Percentiles rank a stretch among this genome's conserved stretches.
phyloP scores from a whole-genome alignment of 2,888 invertebrate species.

The Drosophila antonietae region DNA sequence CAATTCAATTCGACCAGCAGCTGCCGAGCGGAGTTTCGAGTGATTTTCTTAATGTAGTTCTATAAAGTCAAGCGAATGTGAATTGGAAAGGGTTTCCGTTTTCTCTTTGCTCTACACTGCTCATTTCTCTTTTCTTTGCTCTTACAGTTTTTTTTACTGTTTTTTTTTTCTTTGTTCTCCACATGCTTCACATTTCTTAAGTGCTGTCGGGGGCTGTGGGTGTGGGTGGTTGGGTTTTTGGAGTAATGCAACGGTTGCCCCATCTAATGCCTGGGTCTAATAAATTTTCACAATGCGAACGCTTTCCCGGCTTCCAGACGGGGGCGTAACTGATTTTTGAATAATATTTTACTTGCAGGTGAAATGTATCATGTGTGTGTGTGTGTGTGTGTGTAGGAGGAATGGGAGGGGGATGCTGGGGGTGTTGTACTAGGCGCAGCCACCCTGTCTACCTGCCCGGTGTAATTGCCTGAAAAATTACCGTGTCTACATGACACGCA shows the following conservation, averaged over 20 bases:
- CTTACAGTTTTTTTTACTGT: too few relatives aligned
- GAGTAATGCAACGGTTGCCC: conserved; percentile 45
- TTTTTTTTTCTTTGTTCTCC: background rate
- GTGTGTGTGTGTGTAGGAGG: too few relatives aligned
- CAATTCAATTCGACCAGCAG: conserved; percentile 77
- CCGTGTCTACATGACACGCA: conserved; percentile 77
- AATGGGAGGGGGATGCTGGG: conserved; percentile 13
- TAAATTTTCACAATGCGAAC: conserved; percentile 50
- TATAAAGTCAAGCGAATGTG: conserved; percentile 35
- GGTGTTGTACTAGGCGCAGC: conserved; percentile 8
- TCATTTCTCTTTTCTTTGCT: background rate
- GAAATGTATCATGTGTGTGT: conserved; percentile 64
- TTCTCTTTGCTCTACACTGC: background rate
- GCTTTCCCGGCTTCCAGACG: conserved; percentile 24
- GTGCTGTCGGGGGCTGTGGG: conserved; percentile 32
- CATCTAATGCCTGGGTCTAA: conserved; percentile 50
- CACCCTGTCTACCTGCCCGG: conserved; percentile 9
- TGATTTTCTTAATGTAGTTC: conserved; percentile 66
- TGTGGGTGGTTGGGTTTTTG: background rate
- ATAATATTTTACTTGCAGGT: conserved; percentile 78
- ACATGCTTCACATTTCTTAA: conserved; percentile 46
- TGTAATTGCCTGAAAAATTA: conserved; percentile 78
- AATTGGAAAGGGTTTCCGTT: conserved; percentile 42
- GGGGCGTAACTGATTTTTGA: conserved; percentile 74
- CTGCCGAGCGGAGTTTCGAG: conserved; percentile 69